Base-by-base conservation (phyloP, 1,140 invertebrate genomes). In the Rhyzopertha dominica region DNA sequence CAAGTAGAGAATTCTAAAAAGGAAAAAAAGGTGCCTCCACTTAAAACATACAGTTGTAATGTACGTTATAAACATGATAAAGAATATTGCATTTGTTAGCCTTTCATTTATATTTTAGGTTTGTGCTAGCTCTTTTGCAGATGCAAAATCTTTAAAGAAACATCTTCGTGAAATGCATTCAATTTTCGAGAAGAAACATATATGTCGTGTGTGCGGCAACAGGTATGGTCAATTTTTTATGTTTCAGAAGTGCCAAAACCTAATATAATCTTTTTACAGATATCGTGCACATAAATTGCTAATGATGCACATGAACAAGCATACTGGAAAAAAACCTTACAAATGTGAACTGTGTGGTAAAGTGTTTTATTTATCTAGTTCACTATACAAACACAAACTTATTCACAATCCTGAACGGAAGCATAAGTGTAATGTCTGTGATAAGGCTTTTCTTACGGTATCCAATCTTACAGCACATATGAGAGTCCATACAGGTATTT, bases 371-470 rank as follows among this genome's bases (percentile, higher is more conserved):
- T 83, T 89, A 64, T 78, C 59, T 1, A 61, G 59, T 43, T 61
- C 58, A 10, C 41, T 62, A 24, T 54, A 61, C 12, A 64, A 58
- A 36, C 90, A 95, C 60, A 80, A 79, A 70, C 63, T 84, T 10
- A 79, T 80, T 13, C 85, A 88, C 47, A 79, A 77, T 0, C 75
- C 81, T 0, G 83, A 85, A 44, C 76, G 79, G 39, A 84, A 86
- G 0, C 86, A 81, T 56, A 73, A 76, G 42, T 94, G 90, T 60
- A 75, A 78, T 29, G 73, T 84, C 1, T 93, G 89, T 59, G 74
- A 75, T 0, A 81, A 80, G 47, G 73, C 77, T 3, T 92, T 90
- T 57, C 82, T 79, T 9, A 73, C 84, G 3, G 72, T 76, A 9
- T 77, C 78, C 1, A 73, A 85, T 50, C 65, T 87, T 31, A 78